Base-by-base conservation (phyloP, 2,797 vertebrate species). In the Betta splendens region DNA sequence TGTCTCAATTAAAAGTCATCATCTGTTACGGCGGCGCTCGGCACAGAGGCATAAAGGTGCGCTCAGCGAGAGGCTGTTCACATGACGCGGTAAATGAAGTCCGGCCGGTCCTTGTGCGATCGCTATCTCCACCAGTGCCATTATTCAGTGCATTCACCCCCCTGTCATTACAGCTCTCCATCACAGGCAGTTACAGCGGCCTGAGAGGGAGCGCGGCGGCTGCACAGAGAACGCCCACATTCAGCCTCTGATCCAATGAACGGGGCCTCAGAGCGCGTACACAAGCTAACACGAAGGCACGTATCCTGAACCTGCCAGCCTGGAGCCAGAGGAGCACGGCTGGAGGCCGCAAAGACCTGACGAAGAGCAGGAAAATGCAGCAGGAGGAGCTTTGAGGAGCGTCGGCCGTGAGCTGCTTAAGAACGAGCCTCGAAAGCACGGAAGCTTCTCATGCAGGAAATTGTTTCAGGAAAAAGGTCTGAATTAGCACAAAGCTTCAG, bases 211-310 rank as follows among this genome's bases (percentile, higher is more conserved):
- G 64, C 66, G 55, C 42, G 53, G 64, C 16, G 44, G 32, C 26
- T 37, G n/a, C 61, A 3, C 16, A n/a, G 32, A 38, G 33, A 13
- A 64, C 66, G 44, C 40, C 57, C 67, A 70, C 65, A 51, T 74
- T 69, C 45, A 64, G 55, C 68, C 39, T 69, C 29, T 59, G 66
- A 75, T 67, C 73, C 76, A 72, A 71, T 80, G 75, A 78, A 75
- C 47, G 1, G 18, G 72, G 65, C 56, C 71, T 50, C 20, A 45
- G 45, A 70, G 77, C 61, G 35, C 58, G 65, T 46, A 15, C 68
- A 62, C 71, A 73, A 55, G 69, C 71, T n/a, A n/a, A 65, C 63
- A 25, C 49, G 36, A 1, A 1, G 72, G 23, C 59, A 53, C 64
- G 79, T 64, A 59, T 75, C 45, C 64, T 21, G 2, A 0, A 47